Base-by-base conservation (phyloP, 2,797 vertebrate genomes). In the Dromococcyx pavoninus region DNA sequence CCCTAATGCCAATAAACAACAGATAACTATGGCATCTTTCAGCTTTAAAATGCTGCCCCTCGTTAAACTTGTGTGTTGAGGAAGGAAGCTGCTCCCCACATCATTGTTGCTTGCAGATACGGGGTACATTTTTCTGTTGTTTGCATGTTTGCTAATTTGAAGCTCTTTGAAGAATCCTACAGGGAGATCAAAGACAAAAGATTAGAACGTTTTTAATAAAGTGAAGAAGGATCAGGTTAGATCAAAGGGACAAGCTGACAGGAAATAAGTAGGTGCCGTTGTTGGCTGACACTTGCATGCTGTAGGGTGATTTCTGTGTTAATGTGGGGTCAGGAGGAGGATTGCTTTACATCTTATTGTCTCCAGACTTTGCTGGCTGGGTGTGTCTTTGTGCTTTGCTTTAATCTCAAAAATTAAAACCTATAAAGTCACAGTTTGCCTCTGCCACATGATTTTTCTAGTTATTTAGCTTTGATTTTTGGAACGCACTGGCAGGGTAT, bases 141-240 rank as follows among this genome's bases (percentile, higher is more conserved):
- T 97, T 97, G 96, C 80, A 73, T 96, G 93, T 97, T 96, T 97
- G 95, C 94, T 97, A 95, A 97, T 97, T 97, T 94, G 92, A 92
- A 96, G 92, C 84, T 95, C 95, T 97, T 97, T 97, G 96, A 97
- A 97, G 96, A 97, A 91, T 97, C 93, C 96, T 96, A 88, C 82
- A 66, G 88, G 81, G 94, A 97, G 96, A 97, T 97, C 96, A 97
- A 97, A 97, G 96, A 95, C 95, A 97, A 96, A 96, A 96, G 96
- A 96, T 97, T 97, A 97, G 94, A 97, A 97, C 84, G 89, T 93
- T 97, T 97, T 97, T 96, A 97, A 97, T 97, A 97, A 97, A 96
- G 96, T 97, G 96, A 97, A 96, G 95, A 94, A 96, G 96, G 96
- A 97, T 97, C 96, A 97, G 96, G 94, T 96, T 96, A 96, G 96